Base-by-base conservation (phyloP, 2,113 vertebrate species). In the Naja naja region DNA sequence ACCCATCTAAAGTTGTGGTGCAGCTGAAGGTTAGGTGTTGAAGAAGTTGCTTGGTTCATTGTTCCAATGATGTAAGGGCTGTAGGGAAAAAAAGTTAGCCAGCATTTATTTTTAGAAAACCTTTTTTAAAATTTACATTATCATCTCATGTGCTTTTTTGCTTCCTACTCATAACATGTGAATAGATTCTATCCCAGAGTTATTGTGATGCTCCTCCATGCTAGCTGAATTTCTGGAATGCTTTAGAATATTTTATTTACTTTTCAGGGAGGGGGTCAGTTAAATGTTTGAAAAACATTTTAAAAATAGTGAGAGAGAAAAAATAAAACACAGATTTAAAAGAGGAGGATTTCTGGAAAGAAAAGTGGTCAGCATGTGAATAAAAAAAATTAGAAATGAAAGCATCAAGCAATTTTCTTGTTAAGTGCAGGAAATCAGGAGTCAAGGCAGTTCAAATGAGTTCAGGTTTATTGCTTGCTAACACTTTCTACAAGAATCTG, bases 1-100 rank as follows among this genome's bases (percentile, higher is more conserved):
- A 99, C 99, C 99, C 99, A 99, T 93, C 99, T 99, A 98, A 99
- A 99, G 97, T 99, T 99, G 95, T 99, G 99, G 94, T 99, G 99
- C 87, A 99, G 99, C 95, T 99, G 99, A 93, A 99, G 98, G 96
- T 99, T 99, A 87, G 99, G 99, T 43, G 99, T 98, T 2, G 99
- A 99, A 5, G 99, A 99, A 18, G 99, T 99, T 86, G 99, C 99
- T 96, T 99, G 99, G 97, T 99, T 99, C 99, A 99, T 99, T 8
- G 99, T 99, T 94, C 99, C 99, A 18, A 99, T 99, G 93, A 99
- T 99, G 89, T 99, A 99, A 0, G 99, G 99, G 55, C 99, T 99
- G 93, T 30, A 56, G 88, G 60, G 49, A 52, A 43, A 22, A 53
- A 4, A 52, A 3, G 3, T 54, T 22, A 27, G 3, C 9, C 58